Evolutionary conservation across 64 coral and sea anemone genomes (phyloP).

Genomic region (Montipora efflorescens): DNA sequence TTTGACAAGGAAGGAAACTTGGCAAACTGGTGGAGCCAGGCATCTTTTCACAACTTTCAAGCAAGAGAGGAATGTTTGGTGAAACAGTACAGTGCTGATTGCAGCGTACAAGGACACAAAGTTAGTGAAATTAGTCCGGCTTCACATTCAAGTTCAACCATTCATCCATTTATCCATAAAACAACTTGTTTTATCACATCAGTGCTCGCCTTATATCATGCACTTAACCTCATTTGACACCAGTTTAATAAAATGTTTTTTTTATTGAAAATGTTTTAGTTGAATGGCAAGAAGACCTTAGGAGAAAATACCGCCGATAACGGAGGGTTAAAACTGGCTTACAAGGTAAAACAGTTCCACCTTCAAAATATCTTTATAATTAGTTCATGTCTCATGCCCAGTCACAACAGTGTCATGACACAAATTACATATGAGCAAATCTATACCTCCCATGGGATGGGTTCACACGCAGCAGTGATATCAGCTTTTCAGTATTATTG

Average conservation of each 20-base stretch:
- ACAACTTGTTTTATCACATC: too few species aligned
- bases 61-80: conserved; percentile 33
- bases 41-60: conserved; percentile 1
- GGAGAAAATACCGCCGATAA: conserved; percentile 81
- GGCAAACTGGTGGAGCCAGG: conserved; percentile 67
- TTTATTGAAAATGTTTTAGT: conserved; percentile 19
- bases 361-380: not conserved
- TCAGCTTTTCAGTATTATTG: too few species aligned
- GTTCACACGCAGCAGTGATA: too few species aligned
- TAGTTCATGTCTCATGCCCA: too few species aligned
- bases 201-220: not conserved
- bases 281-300: conserved; percentile 57
- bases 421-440: too few species aligned
- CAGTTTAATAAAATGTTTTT: not conserved
- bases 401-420: too few species aligned
- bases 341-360: conserved; percentile 6
- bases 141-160: not conserved
- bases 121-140: not conserved
- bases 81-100: conserved; percentile 39
- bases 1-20: conserved; percentile 69
- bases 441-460: too few species aligned
- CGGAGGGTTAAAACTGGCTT: conserved; percentile 75
- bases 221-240: not conserved
- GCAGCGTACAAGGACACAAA: conserved; percentile 36
- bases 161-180: not conserved